These are phyloP conservation scores for Dendrophyllia cribrosa DNA, from an alignment of 64 coral and sea anemone genomes.

Conservation along the genomic window DNA sequence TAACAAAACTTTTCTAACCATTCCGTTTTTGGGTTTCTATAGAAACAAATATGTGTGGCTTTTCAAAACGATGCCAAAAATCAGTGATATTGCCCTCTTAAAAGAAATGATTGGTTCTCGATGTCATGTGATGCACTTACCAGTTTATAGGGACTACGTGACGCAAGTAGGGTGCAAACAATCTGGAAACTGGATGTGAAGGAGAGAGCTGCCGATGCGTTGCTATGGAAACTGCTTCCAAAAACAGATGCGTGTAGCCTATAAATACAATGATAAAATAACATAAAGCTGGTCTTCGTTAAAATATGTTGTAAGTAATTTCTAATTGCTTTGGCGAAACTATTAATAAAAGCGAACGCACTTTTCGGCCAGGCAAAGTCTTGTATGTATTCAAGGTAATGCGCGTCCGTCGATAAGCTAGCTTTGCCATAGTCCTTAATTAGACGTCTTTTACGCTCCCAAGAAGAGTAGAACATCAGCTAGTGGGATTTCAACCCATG, in stretches of 20 bases:
- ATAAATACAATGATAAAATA: not conserved
- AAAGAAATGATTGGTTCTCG: not conserved
- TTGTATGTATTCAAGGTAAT: too few species aligned
- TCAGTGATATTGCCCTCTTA: not conserved
- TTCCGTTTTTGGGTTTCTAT: too few species aligned
- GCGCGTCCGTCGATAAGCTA: too few species aligned
- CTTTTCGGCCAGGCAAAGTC: too few species aligned
- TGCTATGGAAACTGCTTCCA: conserved; percentile 87
- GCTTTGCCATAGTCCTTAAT: too few species aligned
- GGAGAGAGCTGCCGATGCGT: conserved; percentile 94
- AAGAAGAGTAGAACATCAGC: too few species aligned
- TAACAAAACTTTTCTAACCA: too few species aligned
- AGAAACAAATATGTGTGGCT: too few species aligned
- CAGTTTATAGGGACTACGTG: conserved; percentile 87
- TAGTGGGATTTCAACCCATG: too few species aligned
- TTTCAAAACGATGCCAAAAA: not conserved
- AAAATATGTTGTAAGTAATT: not conserved
- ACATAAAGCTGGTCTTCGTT: not conserved
- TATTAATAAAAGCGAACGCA: too few species aligned
- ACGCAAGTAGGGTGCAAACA: conserved; percentile 85
- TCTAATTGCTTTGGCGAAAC: too few species aligned
- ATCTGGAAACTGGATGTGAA: conserved; percentile 90
- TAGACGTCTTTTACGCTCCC: too few species aligned
- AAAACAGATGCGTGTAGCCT: conserved; percentile 89
- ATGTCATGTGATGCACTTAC: conserved; percentile 12